Percentiles rank a stretch among this genome's conserved stretches.
phyloP scores from a whole-genome alignment of 2,888 invertebrate species.

The Amorpha juglandis region DNA sequence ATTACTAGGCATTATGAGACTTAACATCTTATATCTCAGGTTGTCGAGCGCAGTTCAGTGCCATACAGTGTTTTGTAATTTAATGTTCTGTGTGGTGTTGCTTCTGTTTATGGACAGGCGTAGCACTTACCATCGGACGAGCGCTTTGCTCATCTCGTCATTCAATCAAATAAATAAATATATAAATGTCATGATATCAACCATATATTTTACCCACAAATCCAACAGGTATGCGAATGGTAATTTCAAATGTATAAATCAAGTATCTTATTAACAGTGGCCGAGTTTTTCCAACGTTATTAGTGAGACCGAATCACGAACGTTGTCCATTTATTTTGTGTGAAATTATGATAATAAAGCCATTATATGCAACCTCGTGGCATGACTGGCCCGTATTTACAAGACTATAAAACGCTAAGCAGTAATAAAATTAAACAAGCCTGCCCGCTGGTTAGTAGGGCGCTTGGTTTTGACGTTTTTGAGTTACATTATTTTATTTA shows the following conservation, averaged over 20 bases:
- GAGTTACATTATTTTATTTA: neutral
- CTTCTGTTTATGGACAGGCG: too few species aligned
- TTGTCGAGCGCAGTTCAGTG: too few species aligned
- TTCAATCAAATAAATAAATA: too few species aligned
- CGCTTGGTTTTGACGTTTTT: neutral
- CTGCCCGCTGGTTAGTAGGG: slow-evolving; percentile 9
- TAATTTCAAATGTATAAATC: slow-evolving; percentile 39
- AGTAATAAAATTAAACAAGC: slow-evolving; percentile 28
- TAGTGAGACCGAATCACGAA: slow-evolving; percentile 62
- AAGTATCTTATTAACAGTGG: slow-evolving; percentile 43
- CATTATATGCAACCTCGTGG: slow-evolving; percentile 69
- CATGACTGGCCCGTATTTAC: slow-evolving; percentile 66
- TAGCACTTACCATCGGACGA: too few species aligned
- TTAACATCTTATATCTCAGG: too few species aligned
- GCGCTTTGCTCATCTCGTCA: too few species aligned
- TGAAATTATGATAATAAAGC: slow-evolving; percentile 67
- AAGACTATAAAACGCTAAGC: slow-evolving; percentile 43
- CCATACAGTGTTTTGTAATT: too few species aligned
- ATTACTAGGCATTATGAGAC: too few species aligned
- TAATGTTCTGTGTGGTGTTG: too few species aligned
- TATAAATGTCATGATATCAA: too few species aligned
- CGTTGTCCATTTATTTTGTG: slow-evolving; percentile 59
- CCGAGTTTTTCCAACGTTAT: slow-evolving; percentile 52
- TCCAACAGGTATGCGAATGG: slow-evolving; percentile 19
- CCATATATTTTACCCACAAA: neutral